These are phyloP conservation scores for Drosophila ambigua DNA, from an alignment of 1,140 invertebrate genomes.

Conservation along the genomic window DNA sequence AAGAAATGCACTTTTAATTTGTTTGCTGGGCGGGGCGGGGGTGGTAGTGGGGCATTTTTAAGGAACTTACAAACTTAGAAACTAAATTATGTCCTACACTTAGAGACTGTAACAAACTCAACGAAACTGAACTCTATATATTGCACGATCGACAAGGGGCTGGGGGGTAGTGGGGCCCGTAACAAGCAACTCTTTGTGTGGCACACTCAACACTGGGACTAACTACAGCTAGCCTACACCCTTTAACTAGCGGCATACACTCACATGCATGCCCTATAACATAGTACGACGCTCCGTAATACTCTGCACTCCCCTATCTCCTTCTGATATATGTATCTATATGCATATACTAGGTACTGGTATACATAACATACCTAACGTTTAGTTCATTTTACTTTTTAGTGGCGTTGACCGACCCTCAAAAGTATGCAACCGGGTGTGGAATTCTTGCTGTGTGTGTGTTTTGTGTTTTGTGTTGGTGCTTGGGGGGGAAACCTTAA, in stretches of 20 bases:
- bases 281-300: conserved; percentile 10
- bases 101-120: conserved; percentile 54
- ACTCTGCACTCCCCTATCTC: conserved; percentile 10
- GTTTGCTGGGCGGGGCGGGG: conserved; percentile 2
- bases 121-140: conserved; percentile 40
- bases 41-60: not conserved
- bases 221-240: conserved; percentile 45
- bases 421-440: conserved; percentile 50
- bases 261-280: conserved; percentile 21
- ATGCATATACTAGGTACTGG: conserved; percentile 21
- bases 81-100: conserved; percentile 40
- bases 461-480: conserved; percentile 3
- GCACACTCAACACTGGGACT: conserved; percentile 56
- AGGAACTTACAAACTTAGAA: conserved; percentile 26
- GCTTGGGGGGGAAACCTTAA: conserved; percentile 49
- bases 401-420: conserved; percentile 33
- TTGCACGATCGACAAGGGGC: conserved; percentile 38
- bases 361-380: conserved; percentile 56
- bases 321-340: conserved; percentile 9
- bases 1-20: conserved; percentile 65
- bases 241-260: conserved; percentile 40
- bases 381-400: conserved; percentile 28
- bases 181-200: conserved; percentile 41
- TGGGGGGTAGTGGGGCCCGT: conserved; percentile 37
- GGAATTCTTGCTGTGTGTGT: conserved; percentile 46